These are phyloP conservation scores for Orbicella faveolata DNA, from an alignment of 64 coral and sea anemone genomes.

Conservation along the genomic window DNA sequence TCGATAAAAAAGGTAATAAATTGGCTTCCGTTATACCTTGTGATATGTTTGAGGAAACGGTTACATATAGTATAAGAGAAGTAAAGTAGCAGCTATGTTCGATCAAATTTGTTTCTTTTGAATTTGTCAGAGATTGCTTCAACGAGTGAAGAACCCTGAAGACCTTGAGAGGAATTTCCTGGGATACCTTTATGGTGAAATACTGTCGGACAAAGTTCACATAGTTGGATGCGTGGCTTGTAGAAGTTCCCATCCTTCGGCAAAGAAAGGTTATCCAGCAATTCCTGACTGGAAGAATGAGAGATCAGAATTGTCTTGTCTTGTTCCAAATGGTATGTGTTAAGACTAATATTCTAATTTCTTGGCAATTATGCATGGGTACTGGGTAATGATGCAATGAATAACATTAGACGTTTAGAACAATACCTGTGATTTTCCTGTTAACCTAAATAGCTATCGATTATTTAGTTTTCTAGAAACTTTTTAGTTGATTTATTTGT, in stretches of 20 bases:
- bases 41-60: no score
- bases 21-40: neutral
- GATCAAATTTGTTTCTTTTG: neutral
- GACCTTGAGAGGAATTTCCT: neutral
- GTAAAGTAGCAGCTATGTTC: no score
- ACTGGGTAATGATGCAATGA: no score
- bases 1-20: conserved; percentile 62
- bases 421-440: neutral
- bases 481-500: neutral
- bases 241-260: neutral
- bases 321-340: conserved; percentile 53
- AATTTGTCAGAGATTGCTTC: conserved; percentile 28
- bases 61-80: neutral
- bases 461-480: no score
- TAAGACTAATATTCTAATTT: neutral
- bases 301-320: conserved; percentile 4
- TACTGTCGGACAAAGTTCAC: neutral
- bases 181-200: conserved; percentile 63
- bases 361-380: neutral
- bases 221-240: conserved; percentile 67
- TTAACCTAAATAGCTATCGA: neutral
- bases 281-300: conserved; percentile 50
- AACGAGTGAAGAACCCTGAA: conserved; percentile 35
- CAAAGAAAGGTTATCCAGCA: conserved; percentile 19
- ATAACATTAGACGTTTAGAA: no score